These are phyloP conservation scores for Terrapene triunguis DNA, from an alignment of 2,113 vertebrate species.

Conservation along the genomic window DNA sequence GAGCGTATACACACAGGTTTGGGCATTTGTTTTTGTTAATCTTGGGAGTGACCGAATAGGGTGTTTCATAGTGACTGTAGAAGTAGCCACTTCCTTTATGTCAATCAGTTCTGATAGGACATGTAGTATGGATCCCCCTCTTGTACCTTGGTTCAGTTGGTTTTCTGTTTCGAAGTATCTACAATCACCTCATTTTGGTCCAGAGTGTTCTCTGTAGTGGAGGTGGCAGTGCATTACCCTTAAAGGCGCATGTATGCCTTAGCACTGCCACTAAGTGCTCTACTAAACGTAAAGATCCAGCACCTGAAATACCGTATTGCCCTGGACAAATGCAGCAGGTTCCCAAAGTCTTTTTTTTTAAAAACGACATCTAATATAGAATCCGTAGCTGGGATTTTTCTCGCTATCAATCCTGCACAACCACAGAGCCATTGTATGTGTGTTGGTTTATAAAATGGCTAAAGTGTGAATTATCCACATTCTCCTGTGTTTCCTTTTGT, in stretches of 20 bases:
- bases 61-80: neutral
- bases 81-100: neutral
- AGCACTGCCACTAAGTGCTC: neutral
- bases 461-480: neutral
- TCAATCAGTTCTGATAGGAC: neutral
- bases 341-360: neutral
- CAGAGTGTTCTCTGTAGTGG: fast-evolving
- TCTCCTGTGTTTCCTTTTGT: neutral
- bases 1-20: neutral
- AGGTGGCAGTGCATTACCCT: neutral
- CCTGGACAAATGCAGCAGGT: neutral
- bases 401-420: neutral
- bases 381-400: neutral
- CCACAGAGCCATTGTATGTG: neutral
- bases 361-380: neutral
- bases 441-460: neutral
- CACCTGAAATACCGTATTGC: neutral
- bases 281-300: neutral
- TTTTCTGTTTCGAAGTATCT: neutral
- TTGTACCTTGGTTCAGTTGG: neutral
- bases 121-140: neutral
- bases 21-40: neutral
- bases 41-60: fast-evolving
- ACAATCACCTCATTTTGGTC: fast-evolving
- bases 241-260: neutral